Evolutionary conservation across 30 jellyfish, hydroid and myxozoan species (phyloP).

Genomic region (Rhopilema esculentum): DNA sequence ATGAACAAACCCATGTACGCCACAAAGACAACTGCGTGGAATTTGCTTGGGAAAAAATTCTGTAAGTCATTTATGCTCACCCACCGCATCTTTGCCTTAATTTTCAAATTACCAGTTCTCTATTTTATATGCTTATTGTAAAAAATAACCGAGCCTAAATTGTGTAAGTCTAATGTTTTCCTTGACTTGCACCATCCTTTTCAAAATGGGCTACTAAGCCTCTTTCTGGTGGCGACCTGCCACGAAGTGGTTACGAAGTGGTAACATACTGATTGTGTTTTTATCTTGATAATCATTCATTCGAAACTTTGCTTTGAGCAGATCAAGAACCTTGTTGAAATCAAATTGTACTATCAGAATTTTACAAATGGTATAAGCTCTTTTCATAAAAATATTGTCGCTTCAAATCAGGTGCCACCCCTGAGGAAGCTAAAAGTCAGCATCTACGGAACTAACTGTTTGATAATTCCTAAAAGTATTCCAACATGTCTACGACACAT

Average conservation of each 20-base stretch:
- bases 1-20: constrained; percentile 94
- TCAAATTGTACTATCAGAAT: too few relatives aligned
- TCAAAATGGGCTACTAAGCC: not conserved
- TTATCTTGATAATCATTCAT: not conserved
- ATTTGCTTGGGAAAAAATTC: constrained; percentile 85
- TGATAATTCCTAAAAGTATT: too few relatives aligned
- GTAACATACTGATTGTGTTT: not conserved
- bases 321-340: too few relatives aligned
- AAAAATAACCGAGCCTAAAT: not conserved
- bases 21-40: constrained; percentile 89
- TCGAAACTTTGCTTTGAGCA: too few relatives aligned
- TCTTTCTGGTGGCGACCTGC: not conserved
- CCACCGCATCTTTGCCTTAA: not conserved
- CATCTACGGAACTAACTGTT: too few relatives aligned
- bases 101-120: not conserved
- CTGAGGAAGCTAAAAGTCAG: too few relatives aligned
- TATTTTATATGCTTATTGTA: not conserved
- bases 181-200: not conserved
- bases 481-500: too few relatives aligned
- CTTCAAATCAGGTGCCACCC: too few relatives aligned
- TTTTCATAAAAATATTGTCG: too few relatives aligned
- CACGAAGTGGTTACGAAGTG: not conserved
- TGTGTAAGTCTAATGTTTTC: not conserved
- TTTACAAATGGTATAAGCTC: too few relatives aligned
- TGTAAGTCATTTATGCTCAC: constrained; percentile 59